Conservation (phyloP, 2,113 vertebrate genomes). For the Saimiri boliviensis region DNA sequence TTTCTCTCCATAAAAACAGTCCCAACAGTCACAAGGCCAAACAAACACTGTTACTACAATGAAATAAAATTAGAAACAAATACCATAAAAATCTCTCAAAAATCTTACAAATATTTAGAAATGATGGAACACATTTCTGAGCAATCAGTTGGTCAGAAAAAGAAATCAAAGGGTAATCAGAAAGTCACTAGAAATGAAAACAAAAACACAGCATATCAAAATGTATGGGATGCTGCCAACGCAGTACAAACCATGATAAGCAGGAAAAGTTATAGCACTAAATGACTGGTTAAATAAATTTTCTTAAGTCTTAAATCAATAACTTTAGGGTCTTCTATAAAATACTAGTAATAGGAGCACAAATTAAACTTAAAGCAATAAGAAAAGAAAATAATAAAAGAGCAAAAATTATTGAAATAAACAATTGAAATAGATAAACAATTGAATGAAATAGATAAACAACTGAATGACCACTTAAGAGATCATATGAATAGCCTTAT, state of each 20-base stretch:
- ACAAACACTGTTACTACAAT: background rate
- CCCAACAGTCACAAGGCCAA: background rate
- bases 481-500: background rate
- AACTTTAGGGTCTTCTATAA: background rate
- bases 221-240: background rate
- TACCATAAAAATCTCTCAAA: background rate
- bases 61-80: background rate
- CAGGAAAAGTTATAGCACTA: background rate
- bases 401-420: background rate
- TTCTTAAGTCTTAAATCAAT: background rate
- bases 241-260: background rate
- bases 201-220: background rate
- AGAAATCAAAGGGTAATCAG: background rate
- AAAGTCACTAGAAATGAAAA: slow-evolving; percentile 15
- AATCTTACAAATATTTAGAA: background rate
- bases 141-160: background rate
- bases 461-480: background rate
- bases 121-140: background rate
- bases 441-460: background rate
- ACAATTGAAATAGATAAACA: background rate
- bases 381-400: background rate
- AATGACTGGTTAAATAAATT: background rate
- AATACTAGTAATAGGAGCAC: background rate
- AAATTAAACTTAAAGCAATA: background rate
- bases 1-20: background rate